Conservation (phyloP, 2,888 invertebrate species). For the Drosophila prolongata region DNA sequence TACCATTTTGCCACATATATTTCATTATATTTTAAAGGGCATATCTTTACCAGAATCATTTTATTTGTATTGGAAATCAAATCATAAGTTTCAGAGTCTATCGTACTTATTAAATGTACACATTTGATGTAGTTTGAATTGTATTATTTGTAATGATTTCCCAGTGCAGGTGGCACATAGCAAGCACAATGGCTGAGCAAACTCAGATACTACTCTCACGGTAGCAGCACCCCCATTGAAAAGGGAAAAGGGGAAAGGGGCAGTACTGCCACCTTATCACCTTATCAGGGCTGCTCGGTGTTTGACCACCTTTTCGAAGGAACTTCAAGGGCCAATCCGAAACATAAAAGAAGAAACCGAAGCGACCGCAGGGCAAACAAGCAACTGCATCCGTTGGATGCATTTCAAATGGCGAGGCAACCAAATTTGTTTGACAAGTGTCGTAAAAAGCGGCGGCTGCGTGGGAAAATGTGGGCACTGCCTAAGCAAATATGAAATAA, state of each 20-base stretch:
- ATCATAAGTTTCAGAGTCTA: no score
- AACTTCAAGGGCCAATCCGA: constrained; percentile 40
- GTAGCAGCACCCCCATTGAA: constrained; percentile 43
- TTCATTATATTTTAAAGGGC: no score
- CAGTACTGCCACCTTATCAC: constrained; percentile 52
- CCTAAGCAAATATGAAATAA: constrained; percentile 60
- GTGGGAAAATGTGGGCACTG: constrained; percentile 69
- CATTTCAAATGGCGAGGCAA: constrained; percentile 54
- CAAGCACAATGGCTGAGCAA: constrained; percentile 62
- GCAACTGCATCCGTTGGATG: constrained; percentile 60
- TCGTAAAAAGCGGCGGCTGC: constrained; percentile 58
- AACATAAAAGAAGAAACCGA: constrained; percentile 35
- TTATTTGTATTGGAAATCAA: no score
- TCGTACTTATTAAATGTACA: no score
- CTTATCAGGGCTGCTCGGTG: constrained; percentile 60
- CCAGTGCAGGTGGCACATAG: constrained; percentile 11
- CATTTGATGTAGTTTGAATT: neutral
- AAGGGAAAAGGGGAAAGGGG: neutral
- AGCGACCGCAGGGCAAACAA: constrained; percentile 48
- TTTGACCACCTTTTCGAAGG: constrained; percentile 59
- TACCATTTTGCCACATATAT: no score
- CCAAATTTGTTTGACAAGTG: constrained; percentile 47
- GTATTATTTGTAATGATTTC: neutral
- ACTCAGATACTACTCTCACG: constrained; percentile 66
- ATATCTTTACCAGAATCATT: no score